Percentiles rank a stretch among this genome's conserved stretches.
phyloP scores from a whole-genome alignment of 2,797 vertebrate genomes.

The Esox masquinongy region DNA sequence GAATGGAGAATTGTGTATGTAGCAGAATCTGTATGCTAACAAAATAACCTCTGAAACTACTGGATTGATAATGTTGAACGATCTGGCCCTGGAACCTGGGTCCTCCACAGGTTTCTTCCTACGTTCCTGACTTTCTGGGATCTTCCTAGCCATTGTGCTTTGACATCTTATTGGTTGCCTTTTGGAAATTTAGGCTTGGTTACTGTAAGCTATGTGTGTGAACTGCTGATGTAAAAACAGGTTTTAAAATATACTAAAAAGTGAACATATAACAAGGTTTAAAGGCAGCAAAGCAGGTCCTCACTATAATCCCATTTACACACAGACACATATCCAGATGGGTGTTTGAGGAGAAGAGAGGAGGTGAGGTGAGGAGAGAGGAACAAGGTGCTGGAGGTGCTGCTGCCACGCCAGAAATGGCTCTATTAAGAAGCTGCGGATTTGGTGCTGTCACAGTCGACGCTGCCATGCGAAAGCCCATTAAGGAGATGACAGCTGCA shows the following conservation, averaged over 20 bases:
- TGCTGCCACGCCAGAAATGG: conserved; percentile 37
- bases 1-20: conserved; percentile 13
- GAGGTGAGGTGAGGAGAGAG: conserved; percentile 6
- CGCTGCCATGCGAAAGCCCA: conserved; percentile 52
- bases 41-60: neutral
- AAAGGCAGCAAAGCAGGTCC: conserved; percentile 22
- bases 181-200: too few relatives aligned
- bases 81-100: too few relatives aligned
- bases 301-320: conserved; percentile 42
- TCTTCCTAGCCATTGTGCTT: too few relatives aligned
- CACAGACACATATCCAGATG: conserved; percentile 26
- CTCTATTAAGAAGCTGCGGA: conserved; percentile 50
- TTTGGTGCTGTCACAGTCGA: conserved; percentile 51
- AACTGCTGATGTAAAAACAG: neutral
- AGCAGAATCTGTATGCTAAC: conserved; percentile 8
- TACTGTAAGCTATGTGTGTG: conserved; percentile 14
- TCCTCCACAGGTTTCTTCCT: too few relatives aligned
- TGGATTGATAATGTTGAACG: too few relatives aligned
- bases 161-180: too few relatives aligned
- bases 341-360: conserved; percentile 25
- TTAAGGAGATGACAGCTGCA: conserved; percentile 52
- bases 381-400: conserved; percentile 36
- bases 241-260: too few relatives aligned
- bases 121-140: too few relatives aligned
- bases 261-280: conserved; percentile 15